These are phyloP conservation scores for Acanthopleura granulata DNA, from an alignment of 2,888 invertebrate species.

Conservation along the genomic window DNA sequence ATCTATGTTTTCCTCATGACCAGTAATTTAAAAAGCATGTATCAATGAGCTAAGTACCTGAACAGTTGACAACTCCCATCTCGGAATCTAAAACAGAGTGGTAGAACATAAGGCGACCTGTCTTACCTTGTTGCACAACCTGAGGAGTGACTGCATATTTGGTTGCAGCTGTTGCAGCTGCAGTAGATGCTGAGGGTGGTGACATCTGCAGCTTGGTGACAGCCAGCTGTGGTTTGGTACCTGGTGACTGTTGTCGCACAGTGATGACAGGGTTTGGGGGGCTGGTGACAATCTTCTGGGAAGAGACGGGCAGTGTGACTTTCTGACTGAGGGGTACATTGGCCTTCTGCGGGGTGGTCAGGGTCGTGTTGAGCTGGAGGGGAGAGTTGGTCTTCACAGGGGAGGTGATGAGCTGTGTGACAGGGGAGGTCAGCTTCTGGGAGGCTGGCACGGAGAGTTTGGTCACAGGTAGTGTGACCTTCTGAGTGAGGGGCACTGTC, in stretches of 20 bases:
- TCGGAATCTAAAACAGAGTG: no score
- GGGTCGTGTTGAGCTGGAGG: not conserved
- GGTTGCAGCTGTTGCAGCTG: conserved; percentile 32
- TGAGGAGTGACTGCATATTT: conserved; percentile 91
- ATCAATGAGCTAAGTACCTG: no score
- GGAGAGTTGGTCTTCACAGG: conserved; percentile 15
- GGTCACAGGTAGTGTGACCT: not conserved
- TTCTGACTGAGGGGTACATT: conserved; percentile 20
- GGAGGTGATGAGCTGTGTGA: conserved; percentile 25
- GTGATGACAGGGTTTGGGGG: conserved; percentile 20
- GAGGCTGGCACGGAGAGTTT: not conserved
- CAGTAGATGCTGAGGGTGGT: not conserved
- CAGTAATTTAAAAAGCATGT: no score
- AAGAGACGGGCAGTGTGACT: not conserved
- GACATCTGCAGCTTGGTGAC: not conserved
- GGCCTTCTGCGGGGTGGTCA: not conserved
- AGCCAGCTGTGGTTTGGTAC: not conserved
- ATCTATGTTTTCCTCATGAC: no score
- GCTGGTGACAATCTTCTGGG: conserved; percentile 7
- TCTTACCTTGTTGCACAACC: conserved; percentile 88
- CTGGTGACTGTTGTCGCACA: conserved; percentile 21
- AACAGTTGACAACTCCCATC: no score
- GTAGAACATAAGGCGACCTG: no score
- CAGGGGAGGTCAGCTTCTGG: conserved; percentile 21
- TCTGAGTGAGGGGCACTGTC: not conserved